Conservation (phyloP, 1,140 invertebrate species). For the Amyelois transitella region DNA sequence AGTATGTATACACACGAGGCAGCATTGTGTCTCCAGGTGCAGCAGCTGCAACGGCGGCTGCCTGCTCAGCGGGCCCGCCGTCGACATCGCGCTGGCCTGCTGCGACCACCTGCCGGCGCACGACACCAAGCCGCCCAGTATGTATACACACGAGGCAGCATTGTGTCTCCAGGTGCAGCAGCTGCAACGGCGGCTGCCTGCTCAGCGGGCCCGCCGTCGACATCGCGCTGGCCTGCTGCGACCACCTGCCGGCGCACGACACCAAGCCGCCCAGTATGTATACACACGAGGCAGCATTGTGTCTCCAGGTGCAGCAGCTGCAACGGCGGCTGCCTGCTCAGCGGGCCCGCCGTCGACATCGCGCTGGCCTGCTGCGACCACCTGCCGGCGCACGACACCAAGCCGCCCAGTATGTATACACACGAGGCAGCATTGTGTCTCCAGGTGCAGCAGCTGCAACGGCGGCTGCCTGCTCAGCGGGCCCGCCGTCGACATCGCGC, state of each 20-base stretch:
- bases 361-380: slow-evolving; percentile 58
- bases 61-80: slow-evolving; percentile 63
- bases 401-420: slow-evolving; percentile 26
- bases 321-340: slow-evolving; percentile 68
- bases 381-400: slow-evolving; percentile 21
- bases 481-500: slow-evolving; percentile 69
- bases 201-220: slow-evolving; percentile 65
- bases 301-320: too few species aligned
- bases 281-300: too few species aligned
- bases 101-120: slow-evolving; percentile 35
- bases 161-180: too few species aligned
- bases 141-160: too few species aligned
- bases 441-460: too few species aligned
- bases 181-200: slow-evolving; percentile 71
- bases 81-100: slow-evolving; percentile 64
- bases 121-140: slow-evolving; percentile 24
- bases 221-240: slow-evolving; percentile 63
- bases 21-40: too few species aligned
- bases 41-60: slow-evolving; percentile 73
- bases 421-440: too few species aligned
- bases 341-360: slow-evolving; percentile 68
- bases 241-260: slow-evolving; percentile 27
- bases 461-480: slow-evolving; percentile 65
- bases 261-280: slow-evolving; percentile 25
- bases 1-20: too few species aligned